Evolutionary conservation across 2,113 vertebrate genomes (phyloP).

Genomic region (Reinhardtius hippoglossoides): DNA sequence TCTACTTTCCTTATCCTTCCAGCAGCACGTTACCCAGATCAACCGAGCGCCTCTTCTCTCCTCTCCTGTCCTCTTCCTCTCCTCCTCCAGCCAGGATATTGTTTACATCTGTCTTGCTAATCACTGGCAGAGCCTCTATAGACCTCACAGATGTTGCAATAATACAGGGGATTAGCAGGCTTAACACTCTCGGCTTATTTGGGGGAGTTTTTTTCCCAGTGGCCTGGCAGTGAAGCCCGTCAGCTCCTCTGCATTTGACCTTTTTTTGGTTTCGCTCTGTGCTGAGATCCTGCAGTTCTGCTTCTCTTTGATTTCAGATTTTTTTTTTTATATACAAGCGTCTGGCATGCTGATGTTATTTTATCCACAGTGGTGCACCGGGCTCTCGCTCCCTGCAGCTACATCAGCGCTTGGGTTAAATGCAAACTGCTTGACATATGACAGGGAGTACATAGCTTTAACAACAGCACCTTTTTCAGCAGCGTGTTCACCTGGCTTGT

Average conservation of each 20-base stretch:
- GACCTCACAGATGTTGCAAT: slow-evolving; percentile 81
- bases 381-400: slow-evolving; percentile 32
- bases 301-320: slow-evolving; percentile 67
- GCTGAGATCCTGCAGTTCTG: slow-evolving; percentile 47
- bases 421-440: slow-evolving; percentile 27
- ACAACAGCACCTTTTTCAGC: not conserved
- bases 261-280: slow-evolving; percentile 48
- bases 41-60: slow-evolving; percentile 28
- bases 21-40: slow-evolving; percentile 45
- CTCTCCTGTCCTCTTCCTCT: slow-evolving; percentile 26
- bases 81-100: slow-evolving; percentile 66
- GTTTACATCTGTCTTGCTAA: slow-evolving; percentile 80
- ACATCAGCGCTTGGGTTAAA: slow-evolving; percentile 34
- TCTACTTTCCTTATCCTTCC: slow-evolving; percentile 43
- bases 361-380: slow-evolving; percentile 38
- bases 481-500: not conserved
- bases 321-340: slow-evolving; percentile 23
- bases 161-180: slow-evolving; percentile 77
- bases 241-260: slow-evolving; percentile 73
- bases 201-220: slow-evolving; percentile 62
- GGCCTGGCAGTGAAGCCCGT: slow-evolving; percentile 51
- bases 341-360: slow-evolving; percentile 50
- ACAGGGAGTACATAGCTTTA: not conserved
- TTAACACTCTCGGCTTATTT: slow-evolving; percentile 78
- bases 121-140: slow-evolving; percentile 73